These are phyloP conservation scores for Mus minutoides DNA, from an alignment of 2,797 vertebrate genomes.

Conservation along the genomic window DNA sequence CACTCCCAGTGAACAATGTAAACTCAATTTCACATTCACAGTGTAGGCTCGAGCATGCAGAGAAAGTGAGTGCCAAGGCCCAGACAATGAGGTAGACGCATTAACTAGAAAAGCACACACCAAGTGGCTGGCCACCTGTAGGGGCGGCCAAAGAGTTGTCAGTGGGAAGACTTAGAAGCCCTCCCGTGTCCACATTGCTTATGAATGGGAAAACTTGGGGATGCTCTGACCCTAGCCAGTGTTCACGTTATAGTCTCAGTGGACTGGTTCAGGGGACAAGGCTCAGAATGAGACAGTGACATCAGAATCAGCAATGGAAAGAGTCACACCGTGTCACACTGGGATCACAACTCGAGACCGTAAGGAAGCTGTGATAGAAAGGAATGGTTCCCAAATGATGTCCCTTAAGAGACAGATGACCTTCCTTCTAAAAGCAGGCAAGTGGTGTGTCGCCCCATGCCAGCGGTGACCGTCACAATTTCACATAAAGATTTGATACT, in stretches of 20 bases:
- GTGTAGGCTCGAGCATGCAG: not conserved
- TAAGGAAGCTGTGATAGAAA: not conserved
- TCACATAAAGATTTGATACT: not conserved
- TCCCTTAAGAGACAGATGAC: not conserved
- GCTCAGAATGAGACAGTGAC: not conserved
- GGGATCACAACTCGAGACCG: not conserved
- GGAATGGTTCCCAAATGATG: not conserved
- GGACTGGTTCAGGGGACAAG: not conserved
- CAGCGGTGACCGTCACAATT: not conserved
- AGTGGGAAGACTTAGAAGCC: not conserved
- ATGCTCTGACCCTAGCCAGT: not conserved
- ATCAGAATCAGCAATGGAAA: not conserved
- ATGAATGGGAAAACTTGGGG: not conserved
- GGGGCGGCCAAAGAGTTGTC: too few relatives aligned
- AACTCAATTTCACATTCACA: not conserved
- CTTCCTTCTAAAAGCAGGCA: not conserved
- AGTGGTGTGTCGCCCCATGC: not conserved
- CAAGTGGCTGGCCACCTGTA: not conserved
- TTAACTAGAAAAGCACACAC: not conserved
- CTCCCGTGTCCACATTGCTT: not conserved
- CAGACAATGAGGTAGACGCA: not conserved
- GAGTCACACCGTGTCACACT: too few relatives aligned
- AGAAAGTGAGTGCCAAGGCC: not conserved
- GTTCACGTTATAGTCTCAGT: not conserved
- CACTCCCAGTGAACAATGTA: not conserved